Evolutionary conservation across 1,140 invertebrate species (phyloP).

Genomic region (Campoletis sonorensis): DNA sequence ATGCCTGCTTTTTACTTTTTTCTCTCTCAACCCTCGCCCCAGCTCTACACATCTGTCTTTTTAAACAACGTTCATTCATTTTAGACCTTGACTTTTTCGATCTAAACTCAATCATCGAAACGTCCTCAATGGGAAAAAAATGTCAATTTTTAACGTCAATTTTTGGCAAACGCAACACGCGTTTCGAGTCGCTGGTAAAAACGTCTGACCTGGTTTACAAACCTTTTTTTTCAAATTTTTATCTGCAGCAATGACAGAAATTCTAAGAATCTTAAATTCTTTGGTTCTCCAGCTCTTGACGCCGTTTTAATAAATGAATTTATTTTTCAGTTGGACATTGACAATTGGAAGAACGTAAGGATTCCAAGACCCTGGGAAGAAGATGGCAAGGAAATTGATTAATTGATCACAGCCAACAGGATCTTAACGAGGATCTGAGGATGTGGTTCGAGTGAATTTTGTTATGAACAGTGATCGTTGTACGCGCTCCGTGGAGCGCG

Average conservation of each 20-base stretch:
- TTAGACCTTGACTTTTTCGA: not conserved
- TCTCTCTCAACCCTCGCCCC: not conserved
- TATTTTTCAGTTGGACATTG: conserved; percentile 80
- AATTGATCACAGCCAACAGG: not conserved
- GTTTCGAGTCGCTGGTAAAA: no score
- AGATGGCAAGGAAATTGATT: conserved; percentile 44
- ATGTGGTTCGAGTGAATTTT: not conserved
- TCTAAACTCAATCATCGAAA: no score
- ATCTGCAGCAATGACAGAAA: not conserved
- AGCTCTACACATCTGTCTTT: not conserved
- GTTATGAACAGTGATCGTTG: not conserved
- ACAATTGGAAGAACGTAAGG: conserved; percentile 88
- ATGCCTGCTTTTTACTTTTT: not conserved
- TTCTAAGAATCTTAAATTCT: not conserved
- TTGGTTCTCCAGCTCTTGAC: not conserved
- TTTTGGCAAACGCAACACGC: no score
- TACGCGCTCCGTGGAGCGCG: not conserved
- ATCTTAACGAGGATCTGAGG: not conserved
- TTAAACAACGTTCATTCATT: not conserved
- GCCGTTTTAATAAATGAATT: conserved; percentile 30
- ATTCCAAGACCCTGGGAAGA: conserved; percentile 89
- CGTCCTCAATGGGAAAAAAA: no score
- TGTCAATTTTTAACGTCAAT: no score
- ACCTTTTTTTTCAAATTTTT: no score
- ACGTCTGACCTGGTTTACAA: no score